phyloP scores from a whole-genome alignment of 1,140 invertebrate genomes.

The Rhopalosiphum padi region DNA sequence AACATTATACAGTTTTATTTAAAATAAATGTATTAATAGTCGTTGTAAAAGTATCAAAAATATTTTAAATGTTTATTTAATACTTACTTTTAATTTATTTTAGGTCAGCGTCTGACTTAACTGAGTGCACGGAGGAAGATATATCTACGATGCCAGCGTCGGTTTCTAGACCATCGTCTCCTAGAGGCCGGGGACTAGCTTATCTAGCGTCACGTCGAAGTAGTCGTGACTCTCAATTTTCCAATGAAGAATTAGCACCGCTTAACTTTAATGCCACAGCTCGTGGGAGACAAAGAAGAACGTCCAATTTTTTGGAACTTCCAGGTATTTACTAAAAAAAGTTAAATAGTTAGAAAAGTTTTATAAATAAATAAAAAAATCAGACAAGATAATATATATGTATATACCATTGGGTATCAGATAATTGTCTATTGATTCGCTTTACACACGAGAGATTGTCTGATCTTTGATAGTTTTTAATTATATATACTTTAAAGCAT shows the following conservation, averaged over 20 bases:
- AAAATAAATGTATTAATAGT: neutral
- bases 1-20: neutral
- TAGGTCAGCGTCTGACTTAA: slow-evolving; percentile 53
- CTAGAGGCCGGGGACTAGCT: slow-evolving; percentile 63
- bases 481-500: neutral
- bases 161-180: slow-evolving; percentile 30
- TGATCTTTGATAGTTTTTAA: neutral
- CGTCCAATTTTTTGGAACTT: slow-evolving; percentile 85
- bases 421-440: neutral
- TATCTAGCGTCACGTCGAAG: slow-evolving; percentile 78
- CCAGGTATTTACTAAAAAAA: slow-evolving; percentile 70
- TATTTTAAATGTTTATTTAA: neutral
- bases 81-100: neutral
- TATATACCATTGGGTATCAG: neutral
- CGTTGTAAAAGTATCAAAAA: neutral
- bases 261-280: slow-evolving; percentile 78
- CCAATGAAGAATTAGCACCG: slow-evolving; percentile 79
- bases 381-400: neutral
- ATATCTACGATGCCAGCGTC: neutral
- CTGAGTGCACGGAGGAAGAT: slow-evolving; percentile 43
- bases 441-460: neutral
- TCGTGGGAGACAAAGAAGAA: slow-evolving; percentile 76
- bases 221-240: slow-evolving; percentile 73
- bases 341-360: neutral
- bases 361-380: neutral